Percentiles rank a stretch among this genome's conserved stretches.
phyloP scores from a whole-genome alignment of 2,113 vertebrate species.

The Xenus cinereus region DNA sequence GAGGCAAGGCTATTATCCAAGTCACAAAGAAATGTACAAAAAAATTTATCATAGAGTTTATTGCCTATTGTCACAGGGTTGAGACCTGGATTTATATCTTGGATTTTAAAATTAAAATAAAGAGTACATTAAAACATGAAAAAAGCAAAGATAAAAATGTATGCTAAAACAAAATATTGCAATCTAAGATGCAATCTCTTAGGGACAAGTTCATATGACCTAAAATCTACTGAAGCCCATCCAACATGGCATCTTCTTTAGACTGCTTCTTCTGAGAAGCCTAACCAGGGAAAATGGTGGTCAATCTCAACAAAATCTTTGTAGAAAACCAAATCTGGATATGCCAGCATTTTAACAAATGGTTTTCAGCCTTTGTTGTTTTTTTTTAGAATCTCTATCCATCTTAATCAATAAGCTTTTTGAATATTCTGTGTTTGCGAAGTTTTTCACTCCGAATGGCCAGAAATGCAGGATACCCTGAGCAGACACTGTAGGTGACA shows the following conservation, averaged over 20 bases:
- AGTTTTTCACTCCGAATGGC: not conserved
- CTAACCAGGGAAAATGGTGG: not conserved
- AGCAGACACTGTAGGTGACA: not conserved
- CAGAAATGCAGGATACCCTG: not conserved
- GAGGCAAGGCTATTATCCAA: not conserved
- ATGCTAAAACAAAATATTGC: not conserved
- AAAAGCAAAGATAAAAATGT: not conserved
- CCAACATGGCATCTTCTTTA: not conserved
- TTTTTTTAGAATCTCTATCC: not conserved
- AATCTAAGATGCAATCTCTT: not conserved
- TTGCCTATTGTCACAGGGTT: not conserved
- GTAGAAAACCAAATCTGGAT: not conserved
- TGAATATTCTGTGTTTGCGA: not conserved
- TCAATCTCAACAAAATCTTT: not conserved
- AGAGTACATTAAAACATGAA: not conserved
- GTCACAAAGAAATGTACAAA: not conserved
- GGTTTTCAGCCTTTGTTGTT: not conserved
- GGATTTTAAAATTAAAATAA: not conserved
- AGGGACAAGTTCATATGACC: not conserved
- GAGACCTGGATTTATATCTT: not conserved
- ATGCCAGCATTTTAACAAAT: not conserved
- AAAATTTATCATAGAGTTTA: not conserved
- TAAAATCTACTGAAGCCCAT: not conserved
- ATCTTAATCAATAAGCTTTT: not conserved
- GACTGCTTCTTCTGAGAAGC: not conserved